A percentile compares a stretch with the other conserved stretches of the same genome.
phyloP scores from a whole-genome alignment of 2,113 vertebrate genomes.

The Oreochromis niloticus region DNA sequence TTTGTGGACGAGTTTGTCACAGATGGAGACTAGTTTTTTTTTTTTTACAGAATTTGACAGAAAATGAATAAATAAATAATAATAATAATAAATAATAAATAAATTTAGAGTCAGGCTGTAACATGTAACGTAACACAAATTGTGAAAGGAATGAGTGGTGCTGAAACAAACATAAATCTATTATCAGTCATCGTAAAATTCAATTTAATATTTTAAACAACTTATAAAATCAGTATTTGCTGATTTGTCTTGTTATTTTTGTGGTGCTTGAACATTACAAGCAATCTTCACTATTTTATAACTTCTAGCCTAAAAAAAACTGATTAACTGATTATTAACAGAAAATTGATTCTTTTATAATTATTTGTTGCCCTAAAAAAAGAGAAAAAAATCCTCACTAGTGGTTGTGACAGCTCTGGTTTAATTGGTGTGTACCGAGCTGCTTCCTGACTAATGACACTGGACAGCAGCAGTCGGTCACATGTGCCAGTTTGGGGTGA shows the following conservation, averaged over 20 bases:
- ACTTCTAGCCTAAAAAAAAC: rapidly evolving
- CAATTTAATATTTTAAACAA: not conserved
- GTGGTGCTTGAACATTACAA: not conserved
- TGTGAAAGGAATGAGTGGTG: not conserved
- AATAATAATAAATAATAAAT: no score
- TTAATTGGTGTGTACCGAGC: not conserved
- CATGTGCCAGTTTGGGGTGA: not conserved
- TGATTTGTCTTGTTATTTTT: not conserved
- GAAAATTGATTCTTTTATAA: not conserved
- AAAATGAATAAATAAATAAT: not conserved
- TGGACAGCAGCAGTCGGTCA: not conserved
- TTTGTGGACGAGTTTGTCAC: not conserved
- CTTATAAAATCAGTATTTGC: not conserved
- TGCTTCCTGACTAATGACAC: not conserved
- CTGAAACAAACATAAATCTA: not conserved
- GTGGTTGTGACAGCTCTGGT: not conserved
- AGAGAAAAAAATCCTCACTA: rapidly evolving
- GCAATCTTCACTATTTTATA: not conserved
- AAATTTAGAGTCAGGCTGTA: not conserved
- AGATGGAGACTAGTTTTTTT: not conserved
- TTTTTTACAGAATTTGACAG: not conserved
- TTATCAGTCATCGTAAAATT: not conserved
- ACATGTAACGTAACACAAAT: not conserved
- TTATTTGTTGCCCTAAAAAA: not conserved
- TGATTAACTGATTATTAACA: not conserved